phyloP scores from a whole-genome alignment of 2,888 invertebrate genomes.

The Mesochorus sp. region DNA sequence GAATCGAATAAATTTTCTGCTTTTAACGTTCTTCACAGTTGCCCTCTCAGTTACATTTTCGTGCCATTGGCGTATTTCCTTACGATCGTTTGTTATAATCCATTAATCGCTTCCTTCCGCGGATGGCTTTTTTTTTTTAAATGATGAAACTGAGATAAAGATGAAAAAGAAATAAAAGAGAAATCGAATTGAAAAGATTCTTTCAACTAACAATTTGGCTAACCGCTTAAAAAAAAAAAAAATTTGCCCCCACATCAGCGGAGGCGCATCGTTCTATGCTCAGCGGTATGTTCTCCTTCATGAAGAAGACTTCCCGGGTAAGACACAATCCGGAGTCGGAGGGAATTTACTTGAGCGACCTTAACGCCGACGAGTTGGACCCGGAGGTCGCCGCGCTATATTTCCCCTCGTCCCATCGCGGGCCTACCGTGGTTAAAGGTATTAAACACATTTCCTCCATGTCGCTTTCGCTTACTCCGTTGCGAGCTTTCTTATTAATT shows the following conservation, averaged over 20 bases:
- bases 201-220: constrained; percentile 71
- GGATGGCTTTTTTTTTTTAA: constrained; percentile 27
- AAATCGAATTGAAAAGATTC: constrained; percentile 16
- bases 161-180: constrained; percentile 4
- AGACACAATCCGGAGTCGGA: constrained; percentile 86
- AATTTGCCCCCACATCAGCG: constrained; percentile 70
- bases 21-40: neutral
- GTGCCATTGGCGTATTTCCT: constrained; percentile 29
- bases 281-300: constrained; percentile 96
- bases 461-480: constrained; percentile 67
- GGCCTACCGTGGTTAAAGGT: constrained; percentile 77
- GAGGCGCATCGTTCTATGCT: constrained; percentile 88
- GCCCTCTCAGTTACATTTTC: neutral
- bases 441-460: constrained; percentile 61
- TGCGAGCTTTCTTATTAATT: constrained; percentile 28
- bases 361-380: constrained; percentile 94
- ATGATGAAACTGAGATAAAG: constrained; percentile 1
- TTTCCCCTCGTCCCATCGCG: constrained; percentile 86
- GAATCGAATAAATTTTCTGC: no score
- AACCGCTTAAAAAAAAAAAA: constrained; percentile 66
- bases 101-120: constrained; percentile 45
- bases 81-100: constrained; percentile 51
- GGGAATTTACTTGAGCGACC: constrained; percentile 95
- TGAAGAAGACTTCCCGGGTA: constrained; percentile 88
- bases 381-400: constrained; percentile 96